These are phyloP conservation scores for Perodicticus potto DNA, from an alignment of 2,797 vertebrate species.

Conservation along the genomic window DNA sequence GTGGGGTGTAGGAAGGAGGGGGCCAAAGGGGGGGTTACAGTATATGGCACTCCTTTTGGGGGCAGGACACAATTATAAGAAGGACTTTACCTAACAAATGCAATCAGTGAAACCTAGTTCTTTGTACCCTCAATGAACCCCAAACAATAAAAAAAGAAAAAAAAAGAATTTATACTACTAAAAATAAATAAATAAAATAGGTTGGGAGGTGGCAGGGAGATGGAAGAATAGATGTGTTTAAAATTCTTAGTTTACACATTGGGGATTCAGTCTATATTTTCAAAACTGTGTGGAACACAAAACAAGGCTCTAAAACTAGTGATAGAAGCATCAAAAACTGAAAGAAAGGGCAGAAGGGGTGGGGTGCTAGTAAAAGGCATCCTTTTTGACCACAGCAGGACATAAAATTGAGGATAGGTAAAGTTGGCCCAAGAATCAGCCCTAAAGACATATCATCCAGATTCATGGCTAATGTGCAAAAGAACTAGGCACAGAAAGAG, in stretches of 20 bases:
- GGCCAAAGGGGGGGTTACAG: too few relatives aligned
- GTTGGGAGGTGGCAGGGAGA: neutral
- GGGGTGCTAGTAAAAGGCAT: neutral
- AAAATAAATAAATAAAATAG: slow-evolving; percentile 10
- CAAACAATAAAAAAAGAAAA: too few relatives aligned
- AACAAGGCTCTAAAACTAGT: neutral
- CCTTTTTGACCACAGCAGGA: neutral
- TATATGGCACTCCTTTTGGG: too few relatives aligned
- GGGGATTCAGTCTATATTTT: neutral
- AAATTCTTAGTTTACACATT: slow-evolving; percentile 41
- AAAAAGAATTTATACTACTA: neutral
- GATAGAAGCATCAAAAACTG: neutral
- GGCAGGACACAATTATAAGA: too few relatives aligned
- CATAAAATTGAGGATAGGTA: neutral
- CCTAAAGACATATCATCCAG: neutral
- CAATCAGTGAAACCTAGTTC: too few relatives aligned
- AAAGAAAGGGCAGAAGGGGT: neutral
- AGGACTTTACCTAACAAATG: too few relatives aligned
- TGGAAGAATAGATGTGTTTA: neutral
- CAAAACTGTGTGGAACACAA: neutral
- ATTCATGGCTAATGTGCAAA: neutral
- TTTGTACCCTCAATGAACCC: too few relatives aligned
- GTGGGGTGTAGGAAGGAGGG: too few relatives aligned
- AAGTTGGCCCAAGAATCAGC: neutral
- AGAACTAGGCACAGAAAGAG: neutral